Evolutionary conservation across 2,797 vertebrate genomes (phyloP), one percentile per base, ranked within the genome.

Genomic region (Sebastes cheni): DNA sequence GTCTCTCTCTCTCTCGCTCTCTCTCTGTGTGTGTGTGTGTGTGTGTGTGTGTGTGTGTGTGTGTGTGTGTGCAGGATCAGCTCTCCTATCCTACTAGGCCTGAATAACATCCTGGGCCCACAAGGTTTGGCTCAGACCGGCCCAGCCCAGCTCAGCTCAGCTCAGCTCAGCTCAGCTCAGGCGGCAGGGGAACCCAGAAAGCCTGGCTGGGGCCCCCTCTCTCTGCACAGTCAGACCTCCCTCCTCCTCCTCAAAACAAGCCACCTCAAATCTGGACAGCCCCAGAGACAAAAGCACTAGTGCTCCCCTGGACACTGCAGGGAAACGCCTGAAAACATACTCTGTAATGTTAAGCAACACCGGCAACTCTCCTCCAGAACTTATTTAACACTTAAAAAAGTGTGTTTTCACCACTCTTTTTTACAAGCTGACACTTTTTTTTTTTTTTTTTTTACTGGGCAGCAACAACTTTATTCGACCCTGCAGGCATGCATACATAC

Each of bases 51-150:
- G 3, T 65, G 1, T 29, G 3, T 29, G 46, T 25, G 42, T 62
- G 29, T 25, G 46, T 62, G 46, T 67, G 66, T 32, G 74, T 75
- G 25, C 11, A 29, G 64, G 61, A 80, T 75, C 83, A 70, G 75
- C 71, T 67, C 61, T 67, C 12, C 69, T 76, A 46, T 76, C 78
- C 68, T 9, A 22, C 80, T 73, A 88, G 86, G 84, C 91, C 89
- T 20, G 25, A 86, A 76, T 54, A 59, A 75, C 80, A 80, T 78
- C 76, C 85, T 34, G 85, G 77, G 77, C 75, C 77, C 80, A 81
- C 73, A 85, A 23, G 77, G 81, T 82, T 84, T 81, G 77, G 66
- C 60, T 69, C 8, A 8, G 69, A n/a, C 64, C 3, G 67, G 78
- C 84, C 75, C 77, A n/a, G 61, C 68, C 39, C 75, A 11, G 67